These are phyloP conservation scores for Ferdinandea cuprea DNA, from an alignment of 2,888 invertebrate genomes.

Conservation along the genomic window DNA sequence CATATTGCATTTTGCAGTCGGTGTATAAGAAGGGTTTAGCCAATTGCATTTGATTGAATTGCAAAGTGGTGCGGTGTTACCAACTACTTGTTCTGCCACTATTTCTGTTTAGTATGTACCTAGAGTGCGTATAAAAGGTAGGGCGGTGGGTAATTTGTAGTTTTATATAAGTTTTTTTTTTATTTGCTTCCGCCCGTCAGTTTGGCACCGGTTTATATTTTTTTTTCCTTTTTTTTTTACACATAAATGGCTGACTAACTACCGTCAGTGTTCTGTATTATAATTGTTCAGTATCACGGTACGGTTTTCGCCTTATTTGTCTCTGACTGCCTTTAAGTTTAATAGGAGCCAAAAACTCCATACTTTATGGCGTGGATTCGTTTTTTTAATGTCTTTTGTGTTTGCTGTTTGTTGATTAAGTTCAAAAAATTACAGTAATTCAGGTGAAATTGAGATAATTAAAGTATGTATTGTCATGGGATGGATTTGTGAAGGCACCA, in stretches of 20 bases:
- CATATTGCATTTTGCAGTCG: background rate
- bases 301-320: slow-evolving; percentile 27
- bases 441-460: slow-evolving; percentile 58
- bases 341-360: background rate
- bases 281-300: slow-evolving; percentile 69
- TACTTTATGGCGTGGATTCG: background rate
- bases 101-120: background rate
- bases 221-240: slow-evolving; percentile 13
- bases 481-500: slow-evolving; percentile 23
- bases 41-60: slow-evolving; percentile 35
- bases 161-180: slow-evolving; percentile 16
- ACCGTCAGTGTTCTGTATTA: slow-evolving; percentile 48
- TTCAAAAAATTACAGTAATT: slow-evolving; percentile 60
- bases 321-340: slow-evolving; percentile 4
- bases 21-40: background rate
- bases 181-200: slow-evolving; percentile 53
- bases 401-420: slow-evolving; percentile 55
- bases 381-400: slow-evolving; percentile 18
- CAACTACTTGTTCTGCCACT: slow-evolving; percentile 18
- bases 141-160: slow-evolving; percentile 27
- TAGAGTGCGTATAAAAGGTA: slow-evolving; percentile 30
- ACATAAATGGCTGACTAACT: slow-evolving; percentile 50
- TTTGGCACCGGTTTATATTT: slow-evolving; percentile 53
- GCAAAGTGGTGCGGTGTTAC: slow-evolving; percentile 19
- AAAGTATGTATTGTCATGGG: slow-evolving; percentile 34